These are phyloP conservation scores for Leuciscus waleckii DNA, from an alignment of 2,797 vertebrate genomes.

Conservation along the genomic window DNA sequence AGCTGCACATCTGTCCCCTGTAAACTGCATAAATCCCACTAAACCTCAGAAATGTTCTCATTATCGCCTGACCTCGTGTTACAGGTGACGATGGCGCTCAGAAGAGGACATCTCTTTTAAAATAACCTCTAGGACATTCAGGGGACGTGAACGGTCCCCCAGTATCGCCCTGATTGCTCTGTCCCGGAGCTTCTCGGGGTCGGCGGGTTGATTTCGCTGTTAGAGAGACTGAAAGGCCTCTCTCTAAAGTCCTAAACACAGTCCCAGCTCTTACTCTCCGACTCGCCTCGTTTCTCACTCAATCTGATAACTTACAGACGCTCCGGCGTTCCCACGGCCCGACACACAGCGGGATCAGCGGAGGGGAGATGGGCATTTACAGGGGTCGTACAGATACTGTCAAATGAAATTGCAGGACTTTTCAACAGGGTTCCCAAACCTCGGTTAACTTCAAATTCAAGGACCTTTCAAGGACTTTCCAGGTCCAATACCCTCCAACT, in stretches of 20 bases:
- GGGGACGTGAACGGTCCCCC: background rate
- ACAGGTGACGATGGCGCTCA: background rate
- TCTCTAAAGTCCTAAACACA: conserved; percentile 19
- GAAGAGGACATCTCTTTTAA: background rate
- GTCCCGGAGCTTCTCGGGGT: background rate
- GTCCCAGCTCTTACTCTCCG: background rate
- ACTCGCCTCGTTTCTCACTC: too few species aligned
- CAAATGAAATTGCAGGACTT: too few species aligned
- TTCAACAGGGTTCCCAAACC: too few species aligned
- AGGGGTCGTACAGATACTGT: too few species aligned
- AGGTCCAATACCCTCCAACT: too few species aligned
- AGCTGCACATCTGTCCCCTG: conserved; percentile 19
- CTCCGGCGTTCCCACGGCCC: too few species aligned
- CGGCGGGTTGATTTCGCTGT: background rate
- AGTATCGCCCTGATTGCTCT: conserved; percentile 1
- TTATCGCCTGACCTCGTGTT: background rate
- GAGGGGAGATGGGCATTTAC: too few species aligned
- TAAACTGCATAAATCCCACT: background rate
- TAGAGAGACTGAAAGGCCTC: conserved; percentile 17
- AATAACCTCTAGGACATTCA: conserved; percentile 3
- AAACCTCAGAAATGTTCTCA: background rate
- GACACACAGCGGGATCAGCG: too few species aligned
- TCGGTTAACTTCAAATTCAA: too few species aligned
- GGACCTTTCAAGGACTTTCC: too few species aligned
- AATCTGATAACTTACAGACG: too few species aligned